Evolutionary conservation across 2,113 vertebrate genomes (phyloP).

Genomic region (Mohoua ochrocephala): DNA sequence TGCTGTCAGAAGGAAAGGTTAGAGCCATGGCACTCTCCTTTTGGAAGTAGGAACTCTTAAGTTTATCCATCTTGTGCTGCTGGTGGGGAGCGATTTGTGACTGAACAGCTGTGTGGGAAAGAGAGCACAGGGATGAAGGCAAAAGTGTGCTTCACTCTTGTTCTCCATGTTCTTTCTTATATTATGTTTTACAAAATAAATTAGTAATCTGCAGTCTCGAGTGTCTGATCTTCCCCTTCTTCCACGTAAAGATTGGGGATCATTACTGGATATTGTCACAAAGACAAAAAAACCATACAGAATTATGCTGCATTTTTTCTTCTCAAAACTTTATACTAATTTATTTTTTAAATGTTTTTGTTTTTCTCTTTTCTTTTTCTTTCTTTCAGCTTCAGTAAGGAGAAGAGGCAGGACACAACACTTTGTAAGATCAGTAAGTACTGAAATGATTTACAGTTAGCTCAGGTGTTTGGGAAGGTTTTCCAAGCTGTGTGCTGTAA

Average conservation of each 20-base stretch:
- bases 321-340: not conserved
- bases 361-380: not conserved
- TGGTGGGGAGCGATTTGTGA: not conserved
- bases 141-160: not conserved
- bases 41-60: not conserved
- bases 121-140: not conserved
- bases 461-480: not conserved
- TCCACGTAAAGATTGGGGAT: not conserved
- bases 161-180: not conserved
- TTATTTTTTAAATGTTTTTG: not conserved
- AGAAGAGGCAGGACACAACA: not conserved
- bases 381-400: conserved; percentile 30
- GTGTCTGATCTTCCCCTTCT: not conserved
- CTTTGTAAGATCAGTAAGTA: conserved; percentile 55
- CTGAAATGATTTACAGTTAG: not conserved
- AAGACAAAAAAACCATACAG: not conserved
- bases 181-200: not conserved
- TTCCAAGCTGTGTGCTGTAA: not conserved
- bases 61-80: not conserved
- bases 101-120: not conserved
- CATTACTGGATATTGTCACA: not conserved
- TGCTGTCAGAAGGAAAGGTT: not conserved
- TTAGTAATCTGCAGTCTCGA: not conserved
- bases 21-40: not conserved
- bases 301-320: not conserved